phyloP scores from a whole-genome alignment of 1,140 invertebrate genomes.

The Sminthurinus signatus region DNA sequence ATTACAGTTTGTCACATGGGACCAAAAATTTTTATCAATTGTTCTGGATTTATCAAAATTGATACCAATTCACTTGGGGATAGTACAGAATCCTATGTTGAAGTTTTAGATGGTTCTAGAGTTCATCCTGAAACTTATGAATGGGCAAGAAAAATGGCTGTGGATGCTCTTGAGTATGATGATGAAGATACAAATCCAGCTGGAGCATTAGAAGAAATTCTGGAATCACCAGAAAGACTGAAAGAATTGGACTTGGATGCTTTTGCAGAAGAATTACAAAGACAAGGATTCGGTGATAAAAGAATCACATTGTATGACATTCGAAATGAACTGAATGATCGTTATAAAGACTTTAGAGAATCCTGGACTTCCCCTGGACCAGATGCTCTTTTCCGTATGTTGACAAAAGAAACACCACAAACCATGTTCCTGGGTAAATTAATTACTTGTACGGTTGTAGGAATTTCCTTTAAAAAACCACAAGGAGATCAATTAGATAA shows the following conservation, averaged over 20 bases:
- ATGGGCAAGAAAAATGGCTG: constrained; percentile 99
- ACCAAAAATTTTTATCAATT: constrained; percentile 98
- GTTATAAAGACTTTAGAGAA: constrained; percentile 89
- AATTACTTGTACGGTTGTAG: constrained; percentile 63
- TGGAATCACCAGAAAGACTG: constrained; percentile 88
- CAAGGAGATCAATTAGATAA: constrained; percentile 88
- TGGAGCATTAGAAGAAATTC: constrained; percentile 92
- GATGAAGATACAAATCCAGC: constrained; percentile 73
- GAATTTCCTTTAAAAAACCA: constrained; percentile 77
- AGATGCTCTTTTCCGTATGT: constrained; percentile 87
- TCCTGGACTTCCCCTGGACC: constrained; percentile 69
- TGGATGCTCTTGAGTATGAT: constrained; percentile 91
- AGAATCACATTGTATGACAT: constrained; percentile 97
- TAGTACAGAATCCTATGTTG: constrained; percentile 86
- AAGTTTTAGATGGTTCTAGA: constrained; percentile 93
- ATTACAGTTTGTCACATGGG: constrained; percentile 95
- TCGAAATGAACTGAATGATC: constrained; percentile 84
- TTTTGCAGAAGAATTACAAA: constrained; percentile 93
- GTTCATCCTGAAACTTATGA: constrained; percentile 99
- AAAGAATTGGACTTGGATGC: constrained; percentile 97
- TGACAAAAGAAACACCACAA: constrained; percentile 94
- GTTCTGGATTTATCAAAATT: constrained; percentile 98
- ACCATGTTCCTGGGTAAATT: constrained; percentile 91
- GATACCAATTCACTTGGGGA: constrained; percentile 92
- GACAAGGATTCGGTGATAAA: constrained; percentile 86